Percentiles rank a stretch among this genome's conserved stretches.
Conservation (phyloP, 2,113 vertebrate species). For the Rhinopomastus cyanomelas region DNA sequence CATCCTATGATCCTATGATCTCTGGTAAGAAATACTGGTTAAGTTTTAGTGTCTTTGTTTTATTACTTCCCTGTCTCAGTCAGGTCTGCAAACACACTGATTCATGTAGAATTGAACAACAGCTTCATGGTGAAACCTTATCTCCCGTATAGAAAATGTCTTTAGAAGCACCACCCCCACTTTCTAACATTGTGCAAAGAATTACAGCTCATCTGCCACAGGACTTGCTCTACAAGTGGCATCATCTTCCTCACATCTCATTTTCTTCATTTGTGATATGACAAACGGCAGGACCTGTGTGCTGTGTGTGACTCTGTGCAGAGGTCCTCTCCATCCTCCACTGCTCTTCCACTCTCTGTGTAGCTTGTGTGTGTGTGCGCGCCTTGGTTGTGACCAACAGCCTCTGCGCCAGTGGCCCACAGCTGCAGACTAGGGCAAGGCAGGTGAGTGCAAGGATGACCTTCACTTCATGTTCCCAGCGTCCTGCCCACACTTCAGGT, state of each 20-base stretch:
- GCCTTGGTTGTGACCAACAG: accelerated
- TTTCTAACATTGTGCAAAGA: conserved; percentile 19
- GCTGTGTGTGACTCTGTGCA: neutral
- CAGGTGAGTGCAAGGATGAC: neutral
- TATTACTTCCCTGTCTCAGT: conserved; percentile 15
- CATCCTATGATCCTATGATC: no score
- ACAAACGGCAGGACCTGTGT: neutral
- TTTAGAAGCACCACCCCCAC: neutral
- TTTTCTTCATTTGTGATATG: accelerated
- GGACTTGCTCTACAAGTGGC: neutral
- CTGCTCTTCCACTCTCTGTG: accelerated
- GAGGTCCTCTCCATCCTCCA: neutral
- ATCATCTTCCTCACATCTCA: neutral
- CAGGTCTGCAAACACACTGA: conserved; percentile 44
- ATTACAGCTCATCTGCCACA: conserved; percentile 15
- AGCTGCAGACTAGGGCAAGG: neutral
- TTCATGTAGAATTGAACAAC: conserved; percentile 32
- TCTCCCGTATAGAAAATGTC: conserved; percentile 33
- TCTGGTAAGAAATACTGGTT: neutral
- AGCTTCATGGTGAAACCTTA: conserved; percentile 54
- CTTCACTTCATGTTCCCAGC: neutral
- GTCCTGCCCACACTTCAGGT: neutral
- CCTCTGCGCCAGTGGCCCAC: accelerated
- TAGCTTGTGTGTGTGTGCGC: accelerated
- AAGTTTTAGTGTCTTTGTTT: conserved; percentile 35